Base-by-base conservation (phyloP, 2,888 invertebrate genomes). In the Agapostemon virescens region DNA sequence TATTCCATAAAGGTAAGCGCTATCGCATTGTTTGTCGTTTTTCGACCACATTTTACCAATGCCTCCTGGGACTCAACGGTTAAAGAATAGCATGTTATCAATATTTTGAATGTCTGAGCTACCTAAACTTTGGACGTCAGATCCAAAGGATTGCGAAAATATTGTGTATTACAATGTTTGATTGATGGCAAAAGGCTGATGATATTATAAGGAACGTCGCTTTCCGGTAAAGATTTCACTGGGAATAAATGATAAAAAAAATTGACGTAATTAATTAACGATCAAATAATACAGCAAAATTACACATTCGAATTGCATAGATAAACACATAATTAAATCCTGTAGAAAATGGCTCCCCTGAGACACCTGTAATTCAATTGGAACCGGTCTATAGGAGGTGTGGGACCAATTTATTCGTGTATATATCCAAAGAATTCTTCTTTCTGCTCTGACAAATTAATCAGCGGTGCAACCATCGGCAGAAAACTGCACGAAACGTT, bases 251-350 rank as follows among this genome's bases (percentile, higher is more conserved):
- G 61, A 63, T 63, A 63, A 63, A 63, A 63, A 4, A 13, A 63
- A 33, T 36, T 9, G n/a, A 36, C 15, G 11, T 11, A 36, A n/a
- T 63, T 33, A 36, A 30, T 63, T 4, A 5, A 11, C 17, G 61
- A 63, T 33, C 38, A 26, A 40, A 45, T 45, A 42, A 26, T 66
- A 33, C 7, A 17, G 40, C 38, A 33, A 58, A 71, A 15, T 63
- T 49, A 23, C 38, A 23, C 6, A 23, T 23, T 11, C 72, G 13
- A 23, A 36, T 6, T 26, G 23, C 73, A 38, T 36, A 15, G 30
- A 63, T 63, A 13, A 33, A 26, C 26, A 49, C 15, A 42, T 78
- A 74, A 78, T 74, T 55, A 74, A 74, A 78, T 74, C 55, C 45
- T 45, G 20, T 20, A 20, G 33, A 26, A 40, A 67, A 74, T 74